Conservation (phyloP, 2,888 invertebrate species). For the Lepetodrilus schrolli region DNA sequence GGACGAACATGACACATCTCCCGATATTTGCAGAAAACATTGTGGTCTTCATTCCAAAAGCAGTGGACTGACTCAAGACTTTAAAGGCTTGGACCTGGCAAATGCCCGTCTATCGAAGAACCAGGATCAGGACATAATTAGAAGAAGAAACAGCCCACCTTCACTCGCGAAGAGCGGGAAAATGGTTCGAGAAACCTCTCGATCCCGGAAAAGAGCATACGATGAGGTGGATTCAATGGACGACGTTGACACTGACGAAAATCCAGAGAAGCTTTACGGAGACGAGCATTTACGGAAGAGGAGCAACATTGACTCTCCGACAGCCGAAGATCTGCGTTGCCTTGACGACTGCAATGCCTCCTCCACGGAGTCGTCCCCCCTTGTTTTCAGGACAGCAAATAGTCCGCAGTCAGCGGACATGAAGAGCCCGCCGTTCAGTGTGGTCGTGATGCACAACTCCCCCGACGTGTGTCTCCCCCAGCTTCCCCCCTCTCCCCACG, state of each 20-base stretch:
- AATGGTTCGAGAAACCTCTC: not conserved
- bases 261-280: not conserved
- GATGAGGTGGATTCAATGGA: not conserved
- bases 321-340: not conserved
- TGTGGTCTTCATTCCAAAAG: not conserved
- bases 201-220: not conserved
- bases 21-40: too few species aligned
- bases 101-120: not conserved
- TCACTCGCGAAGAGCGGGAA: not conserved
- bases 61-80: constrained; percentile 7
- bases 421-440: constrained; percentile 13
- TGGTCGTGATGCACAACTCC: constrained; percentile 13
- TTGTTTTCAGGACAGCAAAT: not conserved
- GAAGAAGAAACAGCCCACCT: not conserved
- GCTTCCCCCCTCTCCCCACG: not conserved
- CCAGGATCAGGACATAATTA: not conserved
- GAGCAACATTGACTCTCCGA: not conserved
- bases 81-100: not conserved
- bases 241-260: not conserved
- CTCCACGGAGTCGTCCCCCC: not conserved
- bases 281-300: constrained; percentile 17
- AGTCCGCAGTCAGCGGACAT: not conserved
- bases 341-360: not conserved
- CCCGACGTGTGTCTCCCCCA: not conserved
- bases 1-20: not conserved